These are phyloP conservation scores for Aphelocoma californica DNA, from an alignment of 2,797 vertebrate species.

Conservation along the genomic window DNA sequence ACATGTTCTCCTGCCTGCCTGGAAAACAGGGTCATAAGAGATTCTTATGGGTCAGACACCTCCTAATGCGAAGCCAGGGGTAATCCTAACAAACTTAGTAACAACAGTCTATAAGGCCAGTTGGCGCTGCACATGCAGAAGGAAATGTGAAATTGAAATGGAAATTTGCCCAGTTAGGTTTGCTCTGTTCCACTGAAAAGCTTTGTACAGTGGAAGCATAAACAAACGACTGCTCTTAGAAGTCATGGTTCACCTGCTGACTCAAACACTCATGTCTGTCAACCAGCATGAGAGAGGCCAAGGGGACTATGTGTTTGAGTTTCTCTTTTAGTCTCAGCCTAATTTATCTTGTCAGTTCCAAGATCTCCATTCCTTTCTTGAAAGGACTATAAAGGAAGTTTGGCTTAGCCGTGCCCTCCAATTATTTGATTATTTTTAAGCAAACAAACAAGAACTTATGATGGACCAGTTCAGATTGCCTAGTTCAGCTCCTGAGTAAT, in stretches of 20 bases:
- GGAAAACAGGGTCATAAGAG: background rate
- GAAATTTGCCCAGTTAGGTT: background rate
- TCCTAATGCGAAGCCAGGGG: background rate
- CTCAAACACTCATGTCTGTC: conserved; percentile 38
- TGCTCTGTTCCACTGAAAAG: conserved; percentile 6
- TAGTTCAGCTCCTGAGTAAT: background rate
- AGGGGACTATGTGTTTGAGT: conserved; percentile 30
- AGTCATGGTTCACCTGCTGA: conserved; percentile 54
- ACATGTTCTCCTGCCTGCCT: background rate
- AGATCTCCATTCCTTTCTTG: conserved; percentile 24
- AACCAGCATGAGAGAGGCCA: conserved; percentile 16
- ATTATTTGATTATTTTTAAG: conserved; percentile 28
- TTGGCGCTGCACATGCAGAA: background rate
- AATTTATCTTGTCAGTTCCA: conserved; percentile 47
- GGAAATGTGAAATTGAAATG: background rate
- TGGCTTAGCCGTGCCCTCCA: background rate
- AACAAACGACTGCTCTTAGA: conserved; percentile 47
- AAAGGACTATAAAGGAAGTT: conserved; percentile 16
- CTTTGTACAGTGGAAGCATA: conserved; percentile 34
- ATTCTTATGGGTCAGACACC: conserved; percentile 19
- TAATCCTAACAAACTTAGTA: background rate
- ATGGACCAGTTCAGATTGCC: background rate
- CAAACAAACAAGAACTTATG: conserved; percentile 23
- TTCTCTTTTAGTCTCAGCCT: conserved; percentile 17
- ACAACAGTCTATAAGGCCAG: background rate